Evolutionary conservation across 2,113 vertebrate genomes (phyloP).

Genomic region (Psittacula cyanocephala): DNA sequence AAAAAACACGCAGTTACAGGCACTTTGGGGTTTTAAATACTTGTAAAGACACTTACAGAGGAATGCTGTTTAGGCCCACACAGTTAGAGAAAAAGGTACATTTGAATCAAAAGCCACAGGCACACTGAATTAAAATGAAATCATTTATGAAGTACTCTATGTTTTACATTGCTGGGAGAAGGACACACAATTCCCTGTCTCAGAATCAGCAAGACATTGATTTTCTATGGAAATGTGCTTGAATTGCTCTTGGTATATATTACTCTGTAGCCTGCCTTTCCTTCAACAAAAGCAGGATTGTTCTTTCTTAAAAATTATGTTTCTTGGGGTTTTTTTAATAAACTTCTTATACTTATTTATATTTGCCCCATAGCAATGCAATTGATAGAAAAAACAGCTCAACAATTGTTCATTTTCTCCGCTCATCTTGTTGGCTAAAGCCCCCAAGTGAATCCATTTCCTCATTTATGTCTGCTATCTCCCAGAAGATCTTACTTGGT

Average conservation of each 20-base stretch:
- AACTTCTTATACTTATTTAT: background rate
- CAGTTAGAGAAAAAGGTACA: background rate
- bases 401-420: conserved; percentile 18
- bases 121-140: background rate
- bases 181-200: background rate
- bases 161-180: background rate
- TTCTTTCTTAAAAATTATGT: background rate
- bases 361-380: background rate
- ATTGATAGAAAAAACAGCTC: background rate
- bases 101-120: background rate
- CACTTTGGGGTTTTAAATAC: background rate
- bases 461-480: conserved; percentile 32
- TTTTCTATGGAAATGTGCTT: conserved; percentile 7
- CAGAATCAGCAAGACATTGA: background rate
- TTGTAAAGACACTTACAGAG: background rate
- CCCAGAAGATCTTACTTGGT: background rate
- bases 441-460: background rate
- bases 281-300: background rate
- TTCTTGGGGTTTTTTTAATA: background rate
- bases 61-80: background rate
- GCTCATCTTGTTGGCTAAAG: background rate
- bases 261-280: background rate
- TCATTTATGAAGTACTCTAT: background rate
- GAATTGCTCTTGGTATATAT: background rate
- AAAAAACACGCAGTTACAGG: background rate